A percentile compares a stretch with the other conserved stretches of the same genome.
These are phyloP conservation scores for Bubo blakistoni DNA, from an alignment of 2,113 vertebrate species.

Conservation along the genomic window DNA sequence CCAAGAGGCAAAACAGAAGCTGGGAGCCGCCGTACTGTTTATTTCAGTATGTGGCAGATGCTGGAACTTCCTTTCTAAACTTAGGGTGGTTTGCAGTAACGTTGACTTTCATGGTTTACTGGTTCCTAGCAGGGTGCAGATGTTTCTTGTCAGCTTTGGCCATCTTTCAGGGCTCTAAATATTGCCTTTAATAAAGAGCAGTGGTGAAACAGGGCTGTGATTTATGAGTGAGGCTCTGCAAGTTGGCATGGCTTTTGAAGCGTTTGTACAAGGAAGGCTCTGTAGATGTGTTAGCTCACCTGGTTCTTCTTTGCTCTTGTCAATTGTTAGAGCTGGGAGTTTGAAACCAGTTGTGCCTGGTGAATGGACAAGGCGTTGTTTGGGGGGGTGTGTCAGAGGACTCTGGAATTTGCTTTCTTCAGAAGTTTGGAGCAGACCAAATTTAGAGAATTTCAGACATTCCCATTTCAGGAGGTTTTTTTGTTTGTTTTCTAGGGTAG, in stretches of 20 bases:
- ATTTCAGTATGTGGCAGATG: background rate
- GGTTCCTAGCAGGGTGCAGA: slow-evolving; percentile 1
- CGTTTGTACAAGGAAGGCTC: background rate
- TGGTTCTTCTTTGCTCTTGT: background rate
- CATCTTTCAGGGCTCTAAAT: slow-evolving; percentile 33
- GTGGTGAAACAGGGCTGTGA: background rate
- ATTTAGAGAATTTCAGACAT: background rate
- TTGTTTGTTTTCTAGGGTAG: background rate
- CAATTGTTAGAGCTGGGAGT: background rate
- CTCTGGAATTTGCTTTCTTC: background rate
- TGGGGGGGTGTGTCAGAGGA: background rate
- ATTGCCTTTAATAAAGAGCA: background rate
- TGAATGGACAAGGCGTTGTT: background rate
- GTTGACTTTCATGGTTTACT: background rate
- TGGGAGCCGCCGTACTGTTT: background rate
- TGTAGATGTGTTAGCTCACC: background rate
- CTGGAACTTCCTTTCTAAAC: background rate
- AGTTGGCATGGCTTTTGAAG: background rate
- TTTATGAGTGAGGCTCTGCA: background rate
- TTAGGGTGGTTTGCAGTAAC: background rate
- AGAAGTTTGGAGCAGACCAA: background rate
- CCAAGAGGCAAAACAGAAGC: background rate
- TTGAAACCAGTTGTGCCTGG: accelerated
- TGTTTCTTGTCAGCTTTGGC: slow-evolving; percentile 54
- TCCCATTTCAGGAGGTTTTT: background rate